A percentile compares a stretch with the other conserved stretches of the same genome.
Evolutionary conservation across 2,113 vertebrate genomes (phyloP).

Genomic region (Epinephelus moara): DNA sequence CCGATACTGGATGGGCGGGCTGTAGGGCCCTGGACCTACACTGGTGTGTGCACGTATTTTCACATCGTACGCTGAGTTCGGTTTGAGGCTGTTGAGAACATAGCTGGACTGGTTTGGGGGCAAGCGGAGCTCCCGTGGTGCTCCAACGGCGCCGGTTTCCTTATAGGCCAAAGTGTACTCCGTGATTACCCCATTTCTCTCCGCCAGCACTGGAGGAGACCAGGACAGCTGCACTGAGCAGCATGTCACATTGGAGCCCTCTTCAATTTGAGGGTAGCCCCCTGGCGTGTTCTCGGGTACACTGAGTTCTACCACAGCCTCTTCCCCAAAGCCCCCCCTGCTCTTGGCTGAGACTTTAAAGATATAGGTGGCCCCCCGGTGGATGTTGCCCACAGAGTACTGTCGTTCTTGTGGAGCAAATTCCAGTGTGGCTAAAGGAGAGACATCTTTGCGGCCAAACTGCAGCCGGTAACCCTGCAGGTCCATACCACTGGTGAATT

Average conservation of each 20-base stretch:
- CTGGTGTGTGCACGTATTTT: conserved; percentile 98
- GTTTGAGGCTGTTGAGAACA: conserved; percentile 94
- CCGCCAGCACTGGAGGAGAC: conserved; percentile 93
- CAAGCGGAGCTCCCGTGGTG: conserved; percentile 88
- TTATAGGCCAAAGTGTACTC: conserved; percentile 97
- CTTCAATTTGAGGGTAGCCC: conserved; percentile 93
- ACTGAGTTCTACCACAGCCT: conserved; percentile 87
- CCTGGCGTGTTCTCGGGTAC: conserved; percentile 92
- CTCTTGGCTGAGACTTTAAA: conserved; percentile 95
- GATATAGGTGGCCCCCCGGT: conserved; percentile 93
- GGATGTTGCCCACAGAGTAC: conserved; percentile 88
- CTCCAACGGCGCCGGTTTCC: conserved; percentile 84
- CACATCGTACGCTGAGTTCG: conserved; percentile 95
- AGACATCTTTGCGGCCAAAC: conserved; percentile 91
- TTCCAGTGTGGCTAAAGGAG: conserved; percentile 91
- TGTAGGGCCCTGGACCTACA: conserved; percentile 98
- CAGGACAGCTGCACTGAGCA: conserved; percentile 93
- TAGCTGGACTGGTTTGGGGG: conserved; percentile 89
- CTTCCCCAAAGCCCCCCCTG: conserved; percentile 93
- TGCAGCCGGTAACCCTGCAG: conserved; percentile 95
- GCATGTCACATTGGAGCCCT: conserved; percentile 89
- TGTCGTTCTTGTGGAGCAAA: conserved; percentile 88
- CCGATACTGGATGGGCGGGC: conserved; percentile 97
- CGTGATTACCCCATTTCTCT: conserved; percentile 93
- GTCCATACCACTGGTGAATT: conserved; percentile 87